Base-by-base conservation (phyloP, 30 jellyfish, hydroid and myxozoan genomes). In the Haliclystus octoradiatus region DNA sequence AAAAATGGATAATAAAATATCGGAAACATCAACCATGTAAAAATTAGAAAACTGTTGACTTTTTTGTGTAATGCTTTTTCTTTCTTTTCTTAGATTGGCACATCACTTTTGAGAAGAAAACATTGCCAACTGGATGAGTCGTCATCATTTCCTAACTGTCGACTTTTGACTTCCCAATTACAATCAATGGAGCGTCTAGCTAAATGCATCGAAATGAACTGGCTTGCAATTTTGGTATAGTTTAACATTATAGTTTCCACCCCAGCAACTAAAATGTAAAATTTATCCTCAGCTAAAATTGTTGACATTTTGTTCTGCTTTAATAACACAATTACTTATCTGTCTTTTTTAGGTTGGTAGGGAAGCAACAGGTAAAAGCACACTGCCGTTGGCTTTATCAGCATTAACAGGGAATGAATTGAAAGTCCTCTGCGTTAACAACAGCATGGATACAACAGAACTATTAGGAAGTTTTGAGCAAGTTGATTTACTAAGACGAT, bases 391-490 rank as follows among this genome's bases (percentile, higher is more conserved):
- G 28, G 66, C 76, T 2, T 28, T 88, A 26, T 84, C 94, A 4
- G 49, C 75, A 30, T 70, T 88, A 15, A 70, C 84, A 26, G 97
- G 97, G 34, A 72, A 88, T 62, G 66, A 77, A 2, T 50, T 88
- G 40, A 60, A 71, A 47, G 71, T 83, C 1, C 89, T 88, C 14
- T 66, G 89, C 24, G 80, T 88, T 93, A 88, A 80, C 70, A 80
- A 93, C 73, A 71, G 82, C 29, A 88, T 81, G 94, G 97, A 88
- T 63, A 88, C 95, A 31, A 70, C 91, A n/a, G 97, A 88, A 52
- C 52, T 88, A 65, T 74, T 88, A n/a, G 97, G 97, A 1, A 95
- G 97, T 23, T 88, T 80, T 57, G 97, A 88, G 46, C 97, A 88
- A 95, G 97, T 88, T 27, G 57, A 40, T 40, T 19, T 40, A 19